phyloP scores from a whole-genome alignment of 2,113 vertebrate species.

The Smithornis capensis region DNA sequence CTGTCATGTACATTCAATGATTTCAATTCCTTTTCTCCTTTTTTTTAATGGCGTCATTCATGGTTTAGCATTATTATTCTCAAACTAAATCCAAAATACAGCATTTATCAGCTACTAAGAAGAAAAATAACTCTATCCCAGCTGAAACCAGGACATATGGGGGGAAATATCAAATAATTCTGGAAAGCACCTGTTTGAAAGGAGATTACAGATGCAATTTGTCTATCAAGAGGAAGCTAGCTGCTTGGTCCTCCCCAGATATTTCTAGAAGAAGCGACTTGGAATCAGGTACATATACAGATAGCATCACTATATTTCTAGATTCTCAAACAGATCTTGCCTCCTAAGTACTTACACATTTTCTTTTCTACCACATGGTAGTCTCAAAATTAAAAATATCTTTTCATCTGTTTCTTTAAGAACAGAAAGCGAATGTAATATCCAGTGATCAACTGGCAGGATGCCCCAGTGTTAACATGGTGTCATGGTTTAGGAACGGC shows the following conservation, averaged over 20 bases:
- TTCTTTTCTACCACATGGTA: not conserved
- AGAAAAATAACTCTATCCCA: not conserved
- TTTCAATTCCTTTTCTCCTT: not conserved
- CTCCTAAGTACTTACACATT: not conserved
- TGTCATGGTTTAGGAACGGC: not conserved
- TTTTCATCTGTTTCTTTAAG: not conserved
- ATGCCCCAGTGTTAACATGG: not conserved
- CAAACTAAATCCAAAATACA: not conserved
- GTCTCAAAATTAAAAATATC: not conserved
- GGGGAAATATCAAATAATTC: not conserved
- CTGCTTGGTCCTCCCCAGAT: not conserved
- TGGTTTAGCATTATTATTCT: not conserved
- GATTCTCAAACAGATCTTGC: not conserved
- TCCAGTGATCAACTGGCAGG: not conserved
- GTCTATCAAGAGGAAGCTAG: not conserved
- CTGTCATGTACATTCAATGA: not conserved
- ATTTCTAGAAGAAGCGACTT: not conserved
- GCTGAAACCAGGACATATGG: not conserved
- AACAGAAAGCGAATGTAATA: not conserved
- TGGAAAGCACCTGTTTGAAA: not conserved
- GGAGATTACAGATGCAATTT: not conserved
- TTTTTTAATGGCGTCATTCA: rapidly evolving
- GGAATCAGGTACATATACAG: not conserved
- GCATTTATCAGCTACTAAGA: not conserved
- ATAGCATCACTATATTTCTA: not conserved